Base-by-base conservation (phyloP, 2,113 vertebrate species). In the Herpetotheres cachinnans region DNA sequence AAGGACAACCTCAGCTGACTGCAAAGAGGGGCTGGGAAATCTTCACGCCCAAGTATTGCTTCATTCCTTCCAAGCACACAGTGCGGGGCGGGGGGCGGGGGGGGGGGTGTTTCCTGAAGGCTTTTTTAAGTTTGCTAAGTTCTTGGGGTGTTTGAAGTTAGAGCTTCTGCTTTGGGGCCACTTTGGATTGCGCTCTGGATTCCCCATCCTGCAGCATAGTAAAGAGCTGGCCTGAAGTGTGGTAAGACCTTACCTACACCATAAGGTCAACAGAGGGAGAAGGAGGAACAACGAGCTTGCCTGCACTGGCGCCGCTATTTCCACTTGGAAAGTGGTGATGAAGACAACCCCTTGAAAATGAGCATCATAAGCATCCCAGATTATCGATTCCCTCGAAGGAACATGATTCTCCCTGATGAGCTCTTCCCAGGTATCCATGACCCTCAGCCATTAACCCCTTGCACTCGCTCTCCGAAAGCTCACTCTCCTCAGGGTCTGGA, bases 41-140 rank as follows among this genome's bases (percentile, higher is more conserved):
- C 36, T 42, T 63, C 52, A 4, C 1, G 1, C 5, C 56, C 19
- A 11, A 9, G 38, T 1, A 11, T 3, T 29, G 66, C 77, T 47
- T 72, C 38, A 5, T 10, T 52, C 34, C 62, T 86, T 14, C 13
- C 58, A 34, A 52, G 46, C 30, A 85, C 0, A 2, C 24, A 22
- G n/a, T n/a, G n/a, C n/a, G n/a, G n/a, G n/a, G n/a, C n/a, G n/a
- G n/a, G n/a, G n/a, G n/a, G n/a, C n/a, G n/a, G n/a, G n/a, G n/a
- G n/a, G n/a, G n/a, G n/a, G n/a, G n/a, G n/a, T n/a, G n/a, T n/a
- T 44, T 81, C 58, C 13, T 36, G 9, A 0, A 19, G 16, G 1
- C 22, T 46, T 14, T 66, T 73, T 42, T 3, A 55, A 54, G n/a
- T 71, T 74, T 55, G 59, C 18, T 29, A 40, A 74, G 25, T 36